These are phyloP conservation scores for Pipistrellus pipistrellus DNA, from an alignment of 2,797 vertebrate genomes.

Conservation along the genomic window DNA sequence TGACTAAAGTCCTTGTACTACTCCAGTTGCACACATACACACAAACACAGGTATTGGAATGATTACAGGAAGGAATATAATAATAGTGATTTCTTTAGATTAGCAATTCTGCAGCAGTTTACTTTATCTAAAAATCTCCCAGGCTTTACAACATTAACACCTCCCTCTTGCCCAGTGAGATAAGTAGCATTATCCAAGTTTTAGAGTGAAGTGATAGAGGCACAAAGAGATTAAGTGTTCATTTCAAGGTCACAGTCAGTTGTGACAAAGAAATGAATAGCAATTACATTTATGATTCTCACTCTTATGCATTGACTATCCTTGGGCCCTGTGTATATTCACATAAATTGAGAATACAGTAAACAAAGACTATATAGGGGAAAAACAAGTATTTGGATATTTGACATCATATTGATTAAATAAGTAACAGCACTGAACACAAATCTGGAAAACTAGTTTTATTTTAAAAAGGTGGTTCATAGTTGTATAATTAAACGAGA, in stretches of 20 bases:
- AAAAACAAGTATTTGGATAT: conserved; percentile 57
- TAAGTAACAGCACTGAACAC: neutral
- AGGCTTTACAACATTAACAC: conserved; percentile 74
- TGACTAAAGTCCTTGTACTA: conserved; percentile 15
- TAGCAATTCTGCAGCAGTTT: conserved; percentile 70
- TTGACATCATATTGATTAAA: conserved; percentile 43
- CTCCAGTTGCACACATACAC: neutral
- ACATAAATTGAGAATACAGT: conserved; percentile 18
- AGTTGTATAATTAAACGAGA: neutral
- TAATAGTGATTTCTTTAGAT: conserved; percentile 57
- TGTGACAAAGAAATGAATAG: conserved; percentile 63
- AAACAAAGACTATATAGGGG: conserved; percentile 50
- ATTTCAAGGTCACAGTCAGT: conserved; percentile 78
- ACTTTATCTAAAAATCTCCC: conserved; percentile 78
- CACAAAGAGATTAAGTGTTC: conserved; percentile 80
- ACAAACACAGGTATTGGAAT: neutral
- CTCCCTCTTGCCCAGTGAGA: conserved; percentile 73
- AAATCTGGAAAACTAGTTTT: neutral
- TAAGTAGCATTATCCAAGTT: conserved; percentile 81
- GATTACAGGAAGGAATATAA: conserved; percentile 34
- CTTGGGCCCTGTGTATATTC: conserved; percentile 16
- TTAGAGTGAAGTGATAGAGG: conserved; percentile 61
- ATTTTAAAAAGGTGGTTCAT: neutral
- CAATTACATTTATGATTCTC: conserved; percentile 71
- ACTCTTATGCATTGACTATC: conserved; percentile 11